Evolutionary conservation across 2,888 invertebrate species (phyloP).

Genomic region (Drosophila vallismaia): DNA sequence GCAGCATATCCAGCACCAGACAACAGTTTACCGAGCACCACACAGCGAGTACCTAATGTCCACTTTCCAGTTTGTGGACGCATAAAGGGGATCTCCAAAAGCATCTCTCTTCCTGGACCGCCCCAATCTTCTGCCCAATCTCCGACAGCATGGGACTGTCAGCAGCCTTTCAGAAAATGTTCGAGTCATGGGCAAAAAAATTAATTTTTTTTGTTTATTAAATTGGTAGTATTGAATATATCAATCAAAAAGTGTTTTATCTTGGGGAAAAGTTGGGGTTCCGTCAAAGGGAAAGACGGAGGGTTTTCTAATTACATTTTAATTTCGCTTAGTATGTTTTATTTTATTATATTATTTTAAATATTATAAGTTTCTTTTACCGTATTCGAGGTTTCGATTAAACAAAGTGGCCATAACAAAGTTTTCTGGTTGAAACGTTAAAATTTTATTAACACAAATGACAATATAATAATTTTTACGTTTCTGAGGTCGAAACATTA

Average conservation of each 20-base stretch:
- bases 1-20: background rate
- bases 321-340: no score
- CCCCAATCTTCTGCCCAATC: conserved; percentile 5
- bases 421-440: no score
- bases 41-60: background rate
- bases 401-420: no score
- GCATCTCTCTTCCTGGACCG: conserved; percentile 1
- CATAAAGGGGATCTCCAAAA: background rate
- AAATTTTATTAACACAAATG: no score
- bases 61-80: background rate
- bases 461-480: no score
- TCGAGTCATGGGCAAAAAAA: background rate
- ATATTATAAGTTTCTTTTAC: no score
- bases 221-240: background rate
- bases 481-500: no score
- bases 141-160: background rate
- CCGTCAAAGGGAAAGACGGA: no score
- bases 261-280: no score
- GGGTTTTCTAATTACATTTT: no score
- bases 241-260: background rate
- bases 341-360: no score
- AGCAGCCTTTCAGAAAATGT: background rate
- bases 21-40: background rate
- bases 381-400: no score
- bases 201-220: conserved; percentile 1